phyloP scores from a whole-genome alignment of 2,113 vertebrate genomes.

The Channa argus region DNA sequence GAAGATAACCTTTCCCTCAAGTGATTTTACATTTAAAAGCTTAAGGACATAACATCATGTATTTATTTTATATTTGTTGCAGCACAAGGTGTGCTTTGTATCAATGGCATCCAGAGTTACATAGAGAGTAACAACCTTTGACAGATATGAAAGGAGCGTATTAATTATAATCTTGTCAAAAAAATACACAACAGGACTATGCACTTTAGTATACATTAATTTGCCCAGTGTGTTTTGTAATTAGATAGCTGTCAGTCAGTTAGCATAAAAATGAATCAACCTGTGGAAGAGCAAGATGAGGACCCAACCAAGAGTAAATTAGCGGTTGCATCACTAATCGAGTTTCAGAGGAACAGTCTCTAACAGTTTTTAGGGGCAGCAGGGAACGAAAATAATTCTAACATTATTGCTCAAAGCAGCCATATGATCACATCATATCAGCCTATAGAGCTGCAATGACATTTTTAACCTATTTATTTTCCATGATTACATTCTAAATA shows the following conservation, averaged over 20 bases:
- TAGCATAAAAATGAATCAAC: too few species aligned
- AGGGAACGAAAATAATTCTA: not conserved
- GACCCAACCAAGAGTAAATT: not conserved
- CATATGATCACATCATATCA: not conserved
- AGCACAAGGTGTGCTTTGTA: not conserved
- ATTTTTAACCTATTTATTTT: too few species aligned
- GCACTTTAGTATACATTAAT: too few species aligned
- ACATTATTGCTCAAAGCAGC: not conserved
- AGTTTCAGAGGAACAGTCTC: not conserved
- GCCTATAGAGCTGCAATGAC: not conserved
- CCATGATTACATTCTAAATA: too few species aligned
- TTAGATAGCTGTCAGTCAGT: not conserved
- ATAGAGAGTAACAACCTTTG: not conserved
- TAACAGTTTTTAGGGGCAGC: not conserved
- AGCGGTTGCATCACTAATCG: slow-evolving; percentile 5
- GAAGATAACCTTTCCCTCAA: slow-evolving; percentile 33
- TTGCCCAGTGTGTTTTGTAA: too few species aligned
- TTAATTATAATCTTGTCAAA: too few species aligned
- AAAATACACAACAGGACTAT: too few species aligned
- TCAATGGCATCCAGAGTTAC: not conserved
- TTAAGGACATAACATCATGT: slow-evolving; percentile 10
- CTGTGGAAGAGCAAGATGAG: not conserved
- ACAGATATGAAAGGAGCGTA: not conserved
- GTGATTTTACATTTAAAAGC: slow-evolving; percentile 32
- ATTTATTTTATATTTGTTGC: slow-evolving; percentile 21